Conservation (phyloP, 2,888 invertebrate genomes). For the Mylabris sibirica region DNA sequence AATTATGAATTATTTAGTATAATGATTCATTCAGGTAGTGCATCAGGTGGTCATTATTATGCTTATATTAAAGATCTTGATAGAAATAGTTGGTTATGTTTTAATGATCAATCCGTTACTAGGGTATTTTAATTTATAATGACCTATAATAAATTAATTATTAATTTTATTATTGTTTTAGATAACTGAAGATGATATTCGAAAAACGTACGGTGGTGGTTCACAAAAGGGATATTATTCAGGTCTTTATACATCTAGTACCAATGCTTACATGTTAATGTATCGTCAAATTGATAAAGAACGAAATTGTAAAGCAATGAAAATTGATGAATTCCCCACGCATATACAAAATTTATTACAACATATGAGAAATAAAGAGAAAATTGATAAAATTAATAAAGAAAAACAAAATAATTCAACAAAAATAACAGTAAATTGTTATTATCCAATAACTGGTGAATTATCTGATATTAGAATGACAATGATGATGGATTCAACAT, state of each 20-base stretch:
- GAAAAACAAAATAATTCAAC: conserved; percentile 70
- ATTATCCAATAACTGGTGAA: conserved; percentile 66
- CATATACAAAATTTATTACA: conserved; percentile 73
- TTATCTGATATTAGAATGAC: conserved; percentile 66
- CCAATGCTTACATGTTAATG: conserved; percentile 92
- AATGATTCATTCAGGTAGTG: conserved; percentile 92
- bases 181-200: conserved; percentile 82
- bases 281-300: conserved; percentile 77
- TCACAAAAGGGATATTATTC: conserved; percentile 72
- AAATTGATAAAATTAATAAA: conserved; percentile 66
- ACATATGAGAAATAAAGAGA: conserved; percentile 72
- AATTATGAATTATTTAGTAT: conserved; percentile 88
- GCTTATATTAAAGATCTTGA: conserved; percentile 86
- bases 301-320: conserved; percentile 70
- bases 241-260: conserved; percentile 79
- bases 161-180: conserved; percentile 47
- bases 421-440: conserved; percentile 71
- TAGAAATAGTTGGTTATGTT: conserved; percentile 82
- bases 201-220: conserved; percentile 82
- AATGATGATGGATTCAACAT: conserved; percentile 67
- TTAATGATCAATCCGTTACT: conserved; percentile 85
- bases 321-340: conserved; percentile 74
- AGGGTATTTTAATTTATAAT: conserved; percentile 65
- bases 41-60: conserved; percentile 90
- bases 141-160: not conserved